Base-by-base conservation (phyloP, 2,113 vertebrate genomes). In the Delphinus delphis region DNA sequence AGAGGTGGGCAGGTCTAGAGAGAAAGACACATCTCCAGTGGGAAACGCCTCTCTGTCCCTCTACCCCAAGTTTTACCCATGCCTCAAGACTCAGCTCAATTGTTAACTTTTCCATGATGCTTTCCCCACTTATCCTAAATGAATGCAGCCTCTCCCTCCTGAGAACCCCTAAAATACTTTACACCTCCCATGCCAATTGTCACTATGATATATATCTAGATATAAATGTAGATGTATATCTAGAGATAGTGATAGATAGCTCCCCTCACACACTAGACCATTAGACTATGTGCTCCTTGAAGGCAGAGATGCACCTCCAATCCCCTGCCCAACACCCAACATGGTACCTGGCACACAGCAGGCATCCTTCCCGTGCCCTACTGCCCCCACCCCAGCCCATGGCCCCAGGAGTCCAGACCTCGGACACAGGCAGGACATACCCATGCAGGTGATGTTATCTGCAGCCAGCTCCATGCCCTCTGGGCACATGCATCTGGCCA, bases 381-480 rank as follows among this genome's bases (percentile, higher is more conserved):
- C 9, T 60, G 23, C 76, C 60, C 77, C 44, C 38, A 38, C 36
- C 11, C 25, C 68, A 53, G 55, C 58, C 74, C 15, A 3, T 5
- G 68, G 68, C 70, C 71, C 71, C 53, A 65, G 58, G 28, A 74
- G 12, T 44, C 58, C 71, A 93, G 77, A 63, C 38, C 4, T 3
- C 26, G 17, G 74, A 73, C 38, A 86, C 81, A 93, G 20, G 44
- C 17, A 81, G 86, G 74, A 84, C 92, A 41, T 98, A 99, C 99
- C 98, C 96, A 98, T 92, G 89, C 99, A 99, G 38, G 99, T 99
- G 84, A 99, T 79, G 0, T 99, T 99, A 98, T 99, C 99, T 0
- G 73, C 98, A 97, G 99, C 99, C 36, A 99, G 99, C 93, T 99
- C 97, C 94, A 99, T 98, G 5, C 99, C 99, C 15, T 98, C 98